Percentiles rank a stretch among this genome's conserved stretches.
Evolutionary conservation across 2,888 invertebrate species (phyloP).

Genomic region (Luperina nickerlii): DNA sequence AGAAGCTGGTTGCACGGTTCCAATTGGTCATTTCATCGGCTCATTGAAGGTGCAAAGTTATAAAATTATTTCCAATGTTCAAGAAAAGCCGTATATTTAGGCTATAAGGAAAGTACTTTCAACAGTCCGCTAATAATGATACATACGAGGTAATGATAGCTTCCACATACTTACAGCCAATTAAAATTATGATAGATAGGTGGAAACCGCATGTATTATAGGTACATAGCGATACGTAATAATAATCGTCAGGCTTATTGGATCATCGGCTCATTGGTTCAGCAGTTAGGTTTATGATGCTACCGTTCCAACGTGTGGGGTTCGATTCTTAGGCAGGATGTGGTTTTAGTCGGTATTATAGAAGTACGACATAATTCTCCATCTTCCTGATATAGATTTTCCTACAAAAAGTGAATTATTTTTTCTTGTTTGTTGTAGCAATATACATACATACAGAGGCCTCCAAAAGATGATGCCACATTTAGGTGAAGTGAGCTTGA

Average conservation of each 20-base stretch:
- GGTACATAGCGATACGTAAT: constrained; percentile 15
- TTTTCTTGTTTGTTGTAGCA: background rate
- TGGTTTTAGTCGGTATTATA: background rate
- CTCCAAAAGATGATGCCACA: no score
- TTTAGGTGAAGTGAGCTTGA: no score
- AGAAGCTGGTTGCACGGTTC: background rate
- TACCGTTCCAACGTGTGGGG: constrained; percentile 10
- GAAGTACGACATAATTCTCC: background rate
- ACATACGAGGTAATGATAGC: background rate
- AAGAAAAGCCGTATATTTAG: background rate
- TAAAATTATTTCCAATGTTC: background rate
- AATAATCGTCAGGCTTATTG: background rate
- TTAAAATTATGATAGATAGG: constrained; percentile 47
- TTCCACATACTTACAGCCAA: constrained; percentile 47
- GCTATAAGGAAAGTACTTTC: constrained; percentile 20
- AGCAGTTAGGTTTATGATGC: background rate
- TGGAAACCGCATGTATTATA: constrained; percentile 29
- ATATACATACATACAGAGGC: no score
- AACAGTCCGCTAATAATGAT: background rate
- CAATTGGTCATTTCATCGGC: background rate
- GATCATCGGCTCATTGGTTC: background rate
- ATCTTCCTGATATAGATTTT: background rate
- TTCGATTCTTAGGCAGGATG: constrained; percentile 7
- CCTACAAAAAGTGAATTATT: background rate
- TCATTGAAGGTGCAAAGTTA: background rate